Evolutionary conservation across 2,888 invertebrate species (phyloP).

Genomic region (Cantharis nigra): DNA sequence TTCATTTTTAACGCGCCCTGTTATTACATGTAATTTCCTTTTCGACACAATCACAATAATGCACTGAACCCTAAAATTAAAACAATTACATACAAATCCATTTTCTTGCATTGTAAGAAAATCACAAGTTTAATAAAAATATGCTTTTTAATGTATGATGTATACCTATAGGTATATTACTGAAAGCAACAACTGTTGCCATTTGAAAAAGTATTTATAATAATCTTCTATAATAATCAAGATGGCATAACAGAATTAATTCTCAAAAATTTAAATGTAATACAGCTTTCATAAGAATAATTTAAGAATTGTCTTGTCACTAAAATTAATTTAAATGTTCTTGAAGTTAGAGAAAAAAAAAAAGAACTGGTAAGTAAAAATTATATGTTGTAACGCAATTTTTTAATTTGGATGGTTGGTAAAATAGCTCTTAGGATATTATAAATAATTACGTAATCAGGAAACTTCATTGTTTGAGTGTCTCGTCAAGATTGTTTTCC

Average conservation of each 20-base stretch:
- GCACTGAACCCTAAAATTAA: background rate
- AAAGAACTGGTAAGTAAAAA: background rate
- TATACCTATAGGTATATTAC: background rate
- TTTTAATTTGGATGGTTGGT: background rate
- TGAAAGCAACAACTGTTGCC: background rate
- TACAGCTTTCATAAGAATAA: background rate
- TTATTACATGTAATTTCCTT: background rate
- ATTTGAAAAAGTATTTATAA: background rate
- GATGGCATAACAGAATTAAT: background rate
- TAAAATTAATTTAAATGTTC: constrained; percentile 1
- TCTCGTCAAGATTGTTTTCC: background rate
- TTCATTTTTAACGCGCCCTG: background rate
- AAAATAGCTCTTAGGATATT: background rate
- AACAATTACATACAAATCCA: background rate
- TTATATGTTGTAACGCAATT: background rate
- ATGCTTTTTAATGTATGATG: background rate
- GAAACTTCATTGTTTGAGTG: background rate
- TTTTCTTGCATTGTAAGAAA: background rate
- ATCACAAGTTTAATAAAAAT: background rate
- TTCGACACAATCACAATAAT: background rate
- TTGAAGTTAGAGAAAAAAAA: background rate
- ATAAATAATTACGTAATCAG: background rate
- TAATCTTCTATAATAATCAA: background rate
- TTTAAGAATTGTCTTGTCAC: background rate
- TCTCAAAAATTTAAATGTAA: background rate